phyloP scores from a whole-genome alignment of 2,888 invertebrate genomes.

The Atethmia centrago region DNA sequence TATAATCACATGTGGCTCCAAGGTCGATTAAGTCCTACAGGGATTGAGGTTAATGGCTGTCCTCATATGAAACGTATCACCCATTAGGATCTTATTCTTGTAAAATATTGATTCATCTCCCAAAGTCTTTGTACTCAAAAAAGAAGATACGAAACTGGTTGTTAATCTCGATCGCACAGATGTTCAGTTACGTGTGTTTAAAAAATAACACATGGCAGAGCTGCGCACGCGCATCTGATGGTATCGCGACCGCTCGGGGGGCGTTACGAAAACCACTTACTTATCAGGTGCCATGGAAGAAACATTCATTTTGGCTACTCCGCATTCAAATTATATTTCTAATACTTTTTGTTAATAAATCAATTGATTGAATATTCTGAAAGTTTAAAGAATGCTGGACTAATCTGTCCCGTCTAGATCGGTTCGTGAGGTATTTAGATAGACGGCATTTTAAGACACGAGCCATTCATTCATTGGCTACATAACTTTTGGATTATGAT shows the following conservation, averaged over 20 bases:
- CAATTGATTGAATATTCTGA: conserved; percentile 68
- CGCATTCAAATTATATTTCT: conserved; percentile 75
- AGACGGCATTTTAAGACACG: conserved; percentile 27
- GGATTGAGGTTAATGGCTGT: conserved; percentile 85
- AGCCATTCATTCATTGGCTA: conserved; percentile 40
- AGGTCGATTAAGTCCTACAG: conserved; percentile 82
- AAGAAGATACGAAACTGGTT: conserved; percentile 78
- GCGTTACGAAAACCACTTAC: conserved; percentile 90
- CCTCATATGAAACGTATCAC: conserved; percentile 76
- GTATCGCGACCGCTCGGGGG: conserved; percentile 83
- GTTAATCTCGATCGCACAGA: conserved; percentile 79
- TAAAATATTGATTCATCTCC: conserved; percentile 64
- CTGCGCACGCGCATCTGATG: conserved; percentile 83
- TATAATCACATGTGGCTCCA: conserved; percentile 77
- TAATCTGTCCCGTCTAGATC: conserved; percentile 67
- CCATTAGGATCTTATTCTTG: conserved; percentile 76
- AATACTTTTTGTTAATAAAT: conserved; percentile 53
- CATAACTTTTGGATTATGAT: conserved; percentile 38
- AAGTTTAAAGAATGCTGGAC: conserved; percentile 68
- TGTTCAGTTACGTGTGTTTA: conserved; percentile 80
- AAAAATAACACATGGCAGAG: conserved; percentile 76
- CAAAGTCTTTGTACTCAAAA: conserved; percentile 74
- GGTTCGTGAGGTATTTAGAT: conserved; percentile 58
- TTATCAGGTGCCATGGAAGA: conserved; percentile 86
- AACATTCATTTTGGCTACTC: conserved; percentile 86